These are phyloP conservation scores for Peromyscus melanophrys DNA, from an alignment of 2,797 vertebrate species.

Conservation along the genomic window DNA sequence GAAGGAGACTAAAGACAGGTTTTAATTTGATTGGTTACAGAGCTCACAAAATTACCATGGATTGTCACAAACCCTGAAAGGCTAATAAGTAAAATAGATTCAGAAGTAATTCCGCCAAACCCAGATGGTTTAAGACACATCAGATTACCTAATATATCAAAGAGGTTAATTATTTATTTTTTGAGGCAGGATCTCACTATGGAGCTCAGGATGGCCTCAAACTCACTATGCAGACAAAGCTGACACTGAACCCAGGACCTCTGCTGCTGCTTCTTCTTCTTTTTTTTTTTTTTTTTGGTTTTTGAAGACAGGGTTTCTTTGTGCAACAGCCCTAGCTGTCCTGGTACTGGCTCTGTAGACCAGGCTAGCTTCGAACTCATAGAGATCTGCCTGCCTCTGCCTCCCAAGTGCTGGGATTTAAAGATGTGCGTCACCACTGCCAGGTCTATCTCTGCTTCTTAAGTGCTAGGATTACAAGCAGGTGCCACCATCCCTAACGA, in stretches of 20 bases:
- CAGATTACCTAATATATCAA: constrained; percentile 49
- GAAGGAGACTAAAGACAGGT: not conserved
- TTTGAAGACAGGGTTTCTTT: too few relatives aligned
- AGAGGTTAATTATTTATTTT: not conserved
- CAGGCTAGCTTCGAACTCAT: too few relatives aligned
- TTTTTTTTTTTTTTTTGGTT: too few relatives aligned
- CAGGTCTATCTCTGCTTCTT: not conserved
- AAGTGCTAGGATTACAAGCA: not conserved
- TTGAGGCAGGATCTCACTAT: not conserved
- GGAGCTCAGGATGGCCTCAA: not conserved
- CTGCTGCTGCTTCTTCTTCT: too few relatives aligned
- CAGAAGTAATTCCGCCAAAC: constrained; percentile 38
- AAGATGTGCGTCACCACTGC: too few relatives aligned
- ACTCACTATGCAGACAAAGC: not conserved
- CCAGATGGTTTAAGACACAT: constrained; percentile 5
- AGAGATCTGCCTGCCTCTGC: too few relatives aligned
- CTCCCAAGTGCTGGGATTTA: too few relatives aligned
- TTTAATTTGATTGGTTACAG: constrained; percentile 53
- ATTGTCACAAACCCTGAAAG: constrained; percentile 20
- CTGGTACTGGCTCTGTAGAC: too few relatives aligned
- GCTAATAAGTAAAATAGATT: constrained; percentile 15
- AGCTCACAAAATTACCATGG: not conserved
- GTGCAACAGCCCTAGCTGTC: too few relatives aligned
- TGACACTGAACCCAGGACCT: not conserved
- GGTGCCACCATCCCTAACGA: not conserved